A percentile compares a stretch with the other conserved stretches of the same genome.
Conservation (phyloP, 1,140 invertebrate genomes). For the Drosophila takahashii region DNA sequence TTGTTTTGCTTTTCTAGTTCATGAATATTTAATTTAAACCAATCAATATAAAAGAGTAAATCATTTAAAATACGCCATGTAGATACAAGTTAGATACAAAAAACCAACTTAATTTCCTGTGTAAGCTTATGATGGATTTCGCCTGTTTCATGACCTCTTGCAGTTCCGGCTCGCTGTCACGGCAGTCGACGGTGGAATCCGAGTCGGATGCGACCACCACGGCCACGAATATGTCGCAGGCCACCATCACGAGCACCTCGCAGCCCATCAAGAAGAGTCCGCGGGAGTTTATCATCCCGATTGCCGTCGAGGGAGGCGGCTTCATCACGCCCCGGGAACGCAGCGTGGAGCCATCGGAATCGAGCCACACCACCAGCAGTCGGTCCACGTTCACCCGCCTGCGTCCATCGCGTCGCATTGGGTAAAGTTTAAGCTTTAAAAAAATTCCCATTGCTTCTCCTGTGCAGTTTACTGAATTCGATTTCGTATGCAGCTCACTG, state of each 20-base stretch:
- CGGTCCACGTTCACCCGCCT: constrained; percentile 76
- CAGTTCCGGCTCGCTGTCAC: constrained; percentile 86
- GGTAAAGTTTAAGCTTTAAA: constrained; percentile 42
- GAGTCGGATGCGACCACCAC: constrained; percentile 87
- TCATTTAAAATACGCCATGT: neutral
- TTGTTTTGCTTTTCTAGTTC: too few species aligned
- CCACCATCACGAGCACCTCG: constrained; percentile 84
- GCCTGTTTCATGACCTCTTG: constrained; percentile 10
- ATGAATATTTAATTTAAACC: too few species aligned
- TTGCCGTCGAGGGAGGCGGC: constrained; percentile 94
- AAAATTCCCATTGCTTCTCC: neutral
- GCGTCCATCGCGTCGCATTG: constrained; percentile 74
- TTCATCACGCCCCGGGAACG: constrained; percentile 92
- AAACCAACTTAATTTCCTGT: neutral
- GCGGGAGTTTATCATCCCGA: constrained; percentile 95
- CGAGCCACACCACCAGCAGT: constrained; percentile 85
- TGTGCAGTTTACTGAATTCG: constrained; percentile 12
- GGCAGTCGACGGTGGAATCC: constrained; percentile 89
- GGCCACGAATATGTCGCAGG: constrained; percentile 72
- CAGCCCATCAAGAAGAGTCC: constrained; percentile 94
- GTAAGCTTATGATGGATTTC: constrained; percentile 5
- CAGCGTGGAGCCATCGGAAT: constrained; percentile 90
- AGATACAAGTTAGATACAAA: neutral
- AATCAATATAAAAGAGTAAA: neutral
- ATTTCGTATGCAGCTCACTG: constrained; percentile 85